phyloP scores from a whole-genome alignment of 2,797 vertebrate species.

The Muraenolepis orangiensis region DNA sequence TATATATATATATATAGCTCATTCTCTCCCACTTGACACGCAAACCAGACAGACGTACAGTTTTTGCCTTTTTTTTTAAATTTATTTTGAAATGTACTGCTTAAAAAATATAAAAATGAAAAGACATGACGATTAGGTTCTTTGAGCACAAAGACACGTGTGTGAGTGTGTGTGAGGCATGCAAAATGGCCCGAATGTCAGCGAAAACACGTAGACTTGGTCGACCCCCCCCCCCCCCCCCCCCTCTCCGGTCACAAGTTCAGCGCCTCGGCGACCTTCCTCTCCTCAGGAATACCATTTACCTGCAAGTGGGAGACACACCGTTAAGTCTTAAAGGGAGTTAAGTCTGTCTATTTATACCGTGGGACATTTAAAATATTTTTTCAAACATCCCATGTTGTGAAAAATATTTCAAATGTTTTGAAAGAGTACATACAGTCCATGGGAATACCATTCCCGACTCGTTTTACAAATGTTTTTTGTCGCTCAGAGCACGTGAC shows the following conservation, averaged over 20 bases:
- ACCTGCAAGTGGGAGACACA: conserved; percentile 72
- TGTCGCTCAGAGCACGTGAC: neutral
- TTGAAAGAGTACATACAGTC: neutral
- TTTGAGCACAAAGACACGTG: conserved; percentile 38
- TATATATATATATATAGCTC: conserved; percentile 18
- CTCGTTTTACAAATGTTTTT: neutral
- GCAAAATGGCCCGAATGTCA: conserved; percentile 64
- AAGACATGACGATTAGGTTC: neutral
- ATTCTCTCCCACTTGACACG: neutral
- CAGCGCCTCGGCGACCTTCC: conserved; percentile 92
- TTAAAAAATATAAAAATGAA: neutral
- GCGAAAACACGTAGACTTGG: conserved; percentile 23
- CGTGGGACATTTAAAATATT: no score
- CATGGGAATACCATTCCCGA: neutral
- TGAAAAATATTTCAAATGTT: no score
- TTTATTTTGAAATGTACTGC: neutral
- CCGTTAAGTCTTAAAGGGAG: no score
- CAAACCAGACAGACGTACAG: neutral
- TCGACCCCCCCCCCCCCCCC: neutral
- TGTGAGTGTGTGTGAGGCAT: conserved; percentile 52
- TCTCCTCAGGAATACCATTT: conserved; percentile 99
- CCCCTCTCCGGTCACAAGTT: conserved; percentile 82
- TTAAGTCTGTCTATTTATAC: no score
- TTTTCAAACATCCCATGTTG: no score
- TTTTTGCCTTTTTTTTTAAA: neutral